Evolutionary conservation across 2,888 invertebrate genomes (phyloP).

Genomic region (Anaspis maculata): DNA sequence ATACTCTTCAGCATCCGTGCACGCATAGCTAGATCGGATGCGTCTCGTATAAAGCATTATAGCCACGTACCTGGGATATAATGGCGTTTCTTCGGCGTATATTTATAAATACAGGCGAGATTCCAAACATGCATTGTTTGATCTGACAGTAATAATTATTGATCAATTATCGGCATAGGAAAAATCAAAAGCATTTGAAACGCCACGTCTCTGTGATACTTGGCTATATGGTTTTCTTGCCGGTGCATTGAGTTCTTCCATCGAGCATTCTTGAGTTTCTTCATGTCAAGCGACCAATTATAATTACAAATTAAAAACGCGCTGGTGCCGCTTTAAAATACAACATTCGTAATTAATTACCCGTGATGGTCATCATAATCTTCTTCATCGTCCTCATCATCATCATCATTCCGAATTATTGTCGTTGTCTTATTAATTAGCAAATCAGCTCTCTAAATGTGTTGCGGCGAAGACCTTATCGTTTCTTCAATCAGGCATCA

Average conservation of each 20-base stretch:
- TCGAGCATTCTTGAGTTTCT: conserved; percentile 25
- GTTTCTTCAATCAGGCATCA: too few species aligned
- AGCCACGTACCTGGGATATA: conserved; percentile 24
- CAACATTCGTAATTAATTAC: too few species aligned
- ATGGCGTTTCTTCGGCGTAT: conserved; percentile 20
- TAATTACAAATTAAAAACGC: conserved; percentile 15
- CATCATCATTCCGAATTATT: conserved; percentile 8
- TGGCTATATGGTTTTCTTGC: too few species aligned
- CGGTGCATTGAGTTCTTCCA: too few species aligned
- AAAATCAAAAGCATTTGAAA: conserved; percentile 29
- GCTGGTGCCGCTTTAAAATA: too few species aligned
- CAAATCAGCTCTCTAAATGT: too few species aligned
- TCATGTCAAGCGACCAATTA: conserved; percentile 16
- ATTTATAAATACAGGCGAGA: conserved; percentile 27
- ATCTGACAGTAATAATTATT: conserved; percentile 34
- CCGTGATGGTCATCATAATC: too few species aligned
- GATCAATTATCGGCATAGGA: conserved; percentile 31
- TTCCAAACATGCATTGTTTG: conserved; percentile 29
- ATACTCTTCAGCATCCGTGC: too few species aligned
- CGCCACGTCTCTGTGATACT: conserved; percentile 26
- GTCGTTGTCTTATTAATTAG: conserved; percentile 14
- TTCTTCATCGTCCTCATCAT: conserved; percentile 13
- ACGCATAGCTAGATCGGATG: too few species aligned
- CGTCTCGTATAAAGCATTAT: conserved; percentile 25
- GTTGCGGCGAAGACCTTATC: too few species aligned